Evolutionary conservation across 2,888 invertebrate species (phyloP), one percentile per base, ranked within the genome.

Genomic region (Pelosia muscerda): DNA sequence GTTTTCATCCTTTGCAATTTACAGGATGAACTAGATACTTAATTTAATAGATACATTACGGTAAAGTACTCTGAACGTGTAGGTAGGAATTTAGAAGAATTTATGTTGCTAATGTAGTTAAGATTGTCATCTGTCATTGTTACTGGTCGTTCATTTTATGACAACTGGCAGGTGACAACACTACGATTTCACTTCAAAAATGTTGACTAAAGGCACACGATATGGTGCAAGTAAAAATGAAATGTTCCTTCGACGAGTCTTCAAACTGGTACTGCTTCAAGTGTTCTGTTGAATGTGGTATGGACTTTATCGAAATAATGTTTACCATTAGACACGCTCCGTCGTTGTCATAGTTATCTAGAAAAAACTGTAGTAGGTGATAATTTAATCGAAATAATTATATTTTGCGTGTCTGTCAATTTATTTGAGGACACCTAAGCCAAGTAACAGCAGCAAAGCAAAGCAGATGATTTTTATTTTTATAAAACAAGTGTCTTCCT

Each of bases 1-100:
- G 84, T 84, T 83, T 84, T 83, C 82, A 78, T 80, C 81, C 61
- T 69, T 68, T 74, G 71, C 79, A 80, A 79, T 81, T 85, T 78
- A 83, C 68, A 66, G 72, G 76, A 69, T 60, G 77, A 77, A 74
- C 75, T 63, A 71, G 72, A 58, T 68, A 71, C 58, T 72, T 73
- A n/a, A 34, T 84, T 79, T 80, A 72, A 42, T 76, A 73, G 67
- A 68, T 66, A 69, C 66, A 73, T 68, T 67, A 69, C 60, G 10
- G 26, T 25, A 58, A 58, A 56, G 26, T 49, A 42, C n/a, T 65
- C 49, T 1, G 22, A 42, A 6, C 28, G 49, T n/a, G n/a, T 28
- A 28, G 15, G 1, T 54, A 65, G 11, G 11, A 9, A 66, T n/a
- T 10, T 9, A 13, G 22, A 19, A 38, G 34, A 23, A 25, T 38